Conservation (phyloP, 1,140 invertebrate genomes). For the Nasonia giraulti region DNA sequence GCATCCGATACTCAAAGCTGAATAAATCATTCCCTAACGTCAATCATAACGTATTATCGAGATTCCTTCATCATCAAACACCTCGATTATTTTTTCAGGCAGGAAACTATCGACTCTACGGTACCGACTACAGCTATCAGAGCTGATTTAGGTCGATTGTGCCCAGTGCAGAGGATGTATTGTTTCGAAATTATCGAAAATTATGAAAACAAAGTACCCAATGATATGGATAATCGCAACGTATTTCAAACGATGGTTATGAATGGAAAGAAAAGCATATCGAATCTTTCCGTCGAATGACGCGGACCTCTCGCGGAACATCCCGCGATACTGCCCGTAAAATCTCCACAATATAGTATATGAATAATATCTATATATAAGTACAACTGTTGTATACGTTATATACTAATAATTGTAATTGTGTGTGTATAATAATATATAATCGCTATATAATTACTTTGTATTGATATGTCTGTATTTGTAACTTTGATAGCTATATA, state of each 20-base stretch:
- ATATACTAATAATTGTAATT: conserved; percentile 32
- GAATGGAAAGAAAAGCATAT: background rate
- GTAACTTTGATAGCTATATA: conserved; percentile 3
- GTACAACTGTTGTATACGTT: conserved; percentile 19
- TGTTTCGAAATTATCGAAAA: background rate
- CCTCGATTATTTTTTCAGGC: background rate
- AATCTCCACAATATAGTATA: conserved; percentile 5
- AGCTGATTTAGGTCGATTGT: background rate
- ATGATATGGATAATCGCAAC: background rate
- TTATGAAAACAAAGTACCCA: background rate
- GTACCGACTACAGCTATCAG: background rate
- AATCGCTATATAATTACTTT: conserved; percentile 39
- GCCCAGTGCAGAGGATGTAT: background rate
- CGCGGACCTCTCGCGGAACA: background rate
- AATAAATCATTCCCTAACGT: background rate
- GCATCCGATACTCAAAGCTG: background rate
- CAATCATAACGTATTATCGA: background rate
- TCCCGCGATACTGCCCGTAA: background rate
- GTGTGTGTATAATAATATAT: conserved; percentile 19
- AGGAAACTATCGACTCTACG: background rate
- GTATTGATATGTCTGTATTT: conserved; percentile 46
- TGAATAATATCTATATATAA: conserved; percentile 34
- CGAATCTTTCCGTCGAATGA: background rate
- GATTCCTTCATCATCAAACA: background rate
- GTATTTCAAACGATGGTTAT: background rate